Conservation (phyloP, 2,888 invertebrate species). For the Athetis lepigone region DNA sequence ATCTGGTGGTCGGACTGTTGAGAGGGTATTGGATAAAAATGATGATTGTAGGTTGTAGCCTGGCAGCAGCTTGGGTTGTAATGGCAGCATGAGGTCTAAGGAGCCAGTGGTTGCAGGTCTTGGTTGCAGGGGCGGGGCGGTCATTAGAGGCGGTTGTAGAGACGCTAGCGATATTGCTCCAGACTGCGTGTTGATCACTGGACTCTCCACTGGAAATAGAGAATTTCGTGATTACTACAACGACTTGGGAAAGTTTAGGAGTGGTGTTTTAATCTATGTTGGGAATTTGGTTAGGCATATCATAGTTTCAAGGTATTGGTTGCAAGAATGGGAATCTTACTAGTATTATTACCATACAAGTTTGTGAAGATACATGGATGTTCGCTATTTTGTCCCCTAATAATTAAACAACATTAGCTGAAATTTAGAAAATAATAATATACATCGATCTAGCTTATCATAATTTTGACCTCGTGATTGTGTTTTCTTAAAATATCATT, state of each 20-base stretch:
- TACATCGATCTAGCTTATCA: too few species aligned
- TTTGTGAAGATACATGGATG: too few species aligned
- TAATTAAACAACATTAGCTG: too few species aligned
- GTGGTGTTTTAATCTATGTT: not conserved
- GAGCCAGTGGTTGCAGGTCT: conserved; percentile 93
- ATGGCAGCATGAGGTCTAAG: conserved; percentile 92
- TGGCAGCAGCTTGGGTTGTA: conserved; percentile 93
- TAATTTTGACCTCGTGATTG: too few species aligned
- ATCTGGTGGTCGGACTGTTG: conserved; percentile 87
- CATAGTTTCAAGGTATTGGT: conserved; percentile 1
- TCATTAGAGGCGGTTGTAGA: conserved; percentile 88
- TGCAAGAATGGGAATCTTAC: conserved; percentile 2
- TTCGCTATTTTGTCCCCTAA: too few species aligned
- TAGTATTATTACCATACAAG: too few species aligned
- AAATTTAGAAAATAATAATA: too few species aligned
- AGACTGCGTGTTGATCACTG: conserved; percentile 86
- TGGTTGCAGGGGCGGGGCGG: conserved; percentile 92
- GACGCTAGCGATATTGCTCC: conserved; percentile 88
- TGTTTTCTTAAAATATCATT: too few species aligned
- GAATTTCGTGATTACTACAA: conserved; percentile 58
- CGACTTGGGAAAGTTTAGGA: conserved; percentile 28
- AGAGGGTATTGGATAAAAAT: conserved; percentile 88
- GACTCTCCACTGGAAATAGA: conserved; percentile 90
- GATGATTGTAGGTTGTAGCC: conserved; percentile 89
- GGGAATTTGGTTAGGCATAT: conserved; percentile 1